Conservation (phyloP, 2,888 invertebrate genomes). For the Tenthredo mesomela region DNA sequence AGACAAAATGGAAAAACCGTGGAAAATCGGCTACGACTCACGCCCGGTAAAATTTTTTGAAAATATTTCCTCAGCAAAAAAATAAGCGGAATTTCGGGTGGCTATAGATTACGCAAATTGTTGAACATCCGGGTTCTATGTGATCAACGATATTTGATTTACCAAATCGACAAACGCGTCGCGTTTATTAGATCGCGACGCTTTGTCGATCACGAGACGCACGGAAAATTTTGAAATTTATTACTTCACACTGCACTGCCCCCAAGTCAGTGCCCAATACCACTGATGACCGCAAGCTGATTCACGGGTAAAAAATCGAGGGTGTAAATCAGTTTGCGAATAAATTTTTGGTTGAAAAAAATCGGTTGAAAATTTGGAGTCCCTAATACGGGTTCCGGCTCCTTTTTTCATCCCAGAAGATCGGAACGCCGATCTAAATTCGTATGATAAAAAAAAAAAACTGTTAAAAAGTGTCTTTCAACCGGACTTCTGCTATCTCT, state of each 20-base stretch:
- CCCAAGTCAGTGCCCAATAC: not conserved
- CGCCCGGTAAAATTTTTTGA: not conserved
- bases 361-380: too few relatives aligned
- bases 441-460: not conserved
- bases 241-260: constrained; percentile 6
- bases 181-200: constrained; percentile 53
- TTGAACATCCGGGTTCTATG: not conserved
- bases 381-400: not conserved
- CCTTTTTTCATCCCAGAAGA: not conserved
- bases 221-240: constrained; percentile 67
- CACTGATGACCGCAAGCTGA: not conserved
- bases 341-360: not conserved
- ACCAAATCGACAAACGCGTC: constrained; percentile 64
- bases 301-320: not conserved
- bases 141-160: constrained; percentile 62
- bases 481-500: not conserved
- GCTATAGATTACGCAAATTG: not conserved
- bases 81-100: not conserved
- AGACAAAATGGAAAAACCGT: not conserved
- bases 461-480: not conserved
- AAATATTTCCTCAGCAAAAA: not conserved
- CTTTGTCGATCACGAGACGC: constrained; percentile 51
- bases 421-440: not conserved
- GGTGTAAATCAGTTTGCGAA: not conserved
- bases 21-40: not conserved